A percentile compares a stretch with the other conserved stretches of the same genome.
These are phyloP conservation scores for Phocides pigmalion DNA, from an alignment of 1,140 invertebrate genomes.

Conservation along the genomic window DNA sequence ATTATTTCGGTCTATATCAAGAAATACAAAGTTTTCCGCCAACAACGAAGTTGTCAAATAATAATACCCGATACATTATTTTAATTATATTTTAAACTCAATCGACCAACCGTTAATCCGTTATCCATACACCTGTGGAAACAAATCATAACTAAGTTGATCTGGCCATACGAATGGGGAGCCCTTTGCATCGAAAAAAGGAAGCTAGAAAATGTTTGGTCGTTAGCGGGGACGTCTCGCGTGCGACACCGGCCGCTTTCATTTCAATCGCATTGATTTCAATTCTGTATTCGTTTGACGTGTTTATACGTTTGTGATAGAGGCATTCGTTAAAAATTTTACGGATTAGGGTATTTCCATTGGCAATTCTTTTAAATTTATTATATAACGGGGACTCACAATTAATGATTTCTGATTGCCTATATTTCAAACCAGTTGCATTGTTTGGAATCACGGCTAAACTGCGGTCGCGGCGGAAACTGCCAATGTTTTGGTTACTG, in stretches of 20 bases:
- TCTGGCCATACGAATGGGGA: constrained; percentile 73
- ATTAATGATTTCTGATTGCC: too few relatives aligned
- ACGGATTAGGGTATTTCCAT: constrained; percentile 8
- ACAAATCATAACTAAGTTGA: constrained; percentile 59
- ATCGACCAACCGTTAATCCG: too few relatives aligned
- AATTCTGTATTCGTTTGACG: constrained; percentile 27
- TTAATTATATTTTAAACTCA: too few relatives aligned
- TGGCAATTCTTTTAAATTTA: neutral
- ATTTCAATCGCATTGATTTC: constrained; percentile 37
- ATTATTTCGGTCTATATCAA: too few relatives aligned
- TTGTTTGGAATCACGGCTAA: too few relatives aligned
- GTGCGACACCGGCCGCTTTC: constrained; percentile 6
- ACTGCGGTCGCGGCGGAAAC: too few relatives aligned
- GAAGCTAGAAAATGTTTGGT: constrained; percentile 71
- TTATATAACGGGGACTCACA: too few relatives aligned
- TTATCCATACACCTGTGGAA: neutral
- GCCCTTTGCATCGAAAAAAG: constrained; percentile 66
- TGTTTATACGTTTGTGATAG: constrained; percentile 8
- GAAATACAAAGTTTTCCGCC: too few relatives aligned
- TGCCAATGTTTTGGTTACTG: too few relatives aligned
- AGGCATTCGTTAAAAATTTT: constrained; percentile 21
- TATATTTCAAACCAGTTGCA: too few relatives aligned
- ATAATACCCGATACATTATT: too few relatives aligned
- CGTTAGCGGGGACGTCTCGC: constrained; percentile 66
- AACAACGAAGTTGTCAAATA: too few relatives aligned